Evolutionary conservation across 2,797 vertebrate species (phyloP), one percentile per base, ranked within the genome.

Genomic region (Anguilla megastoma): DNA sequence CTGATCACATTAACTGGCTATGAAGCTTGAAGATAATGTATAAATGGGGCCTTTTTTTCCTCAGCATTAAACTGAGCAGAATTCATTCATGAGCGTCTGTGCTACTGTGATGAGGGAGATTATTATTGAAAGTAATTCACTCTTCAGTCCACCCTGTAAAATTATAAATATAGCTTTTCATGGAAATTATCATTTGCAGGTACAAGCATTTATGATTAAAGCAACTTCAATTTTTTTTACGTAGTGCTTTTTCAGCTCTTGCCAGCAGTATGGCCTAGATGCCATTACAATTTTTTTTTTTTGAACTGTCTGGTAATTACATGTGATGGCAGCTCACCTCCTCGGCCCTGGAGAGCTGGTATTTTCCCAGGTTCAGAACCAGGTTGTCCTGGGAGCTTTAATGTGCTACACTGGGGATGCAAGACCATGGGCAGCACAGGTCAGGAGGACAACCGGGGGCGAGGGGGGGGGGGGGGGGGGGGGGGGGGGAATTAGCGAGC

Each of bases 391-490:
- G 89, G 87, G 87, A 86, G 79, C 63, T 83, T 36, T 83, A 87
- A 86, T 86, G 76, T 85, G 63, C 86, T 74, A 86, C 60, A 84
- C 87, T 84, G 90, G 88, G 89, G 84, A 50, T 79, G 74, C 10
- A 33, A 79, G 89, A 91, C 90, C 66, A 85, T 89, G 89, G 88
- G 91, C 76, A 89, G 41, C 60, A 48, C 8, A 71, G 60, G 84
- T 45, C 85, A 84, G 45, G 24, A 66, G 82, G 36, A 5, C 84
- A 80, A 89, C 66, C 41, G 4, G 41, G 41, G 41, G 41, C 41
- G 41, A 5, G 41, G 41, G 41, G 41, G 41, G 41, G 41, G 3
- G 41, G 41, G 41, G 36, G 41, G 41, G 41, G 41, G 41, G 41
- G 41, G 76, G 88, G 54, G 41, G 87, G 85, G 48, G 89, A 90